phyloP scores from a whole-genome alignment of 2,797 vertebrate species.

The Paramormyrops hopkinsi region DNA sequence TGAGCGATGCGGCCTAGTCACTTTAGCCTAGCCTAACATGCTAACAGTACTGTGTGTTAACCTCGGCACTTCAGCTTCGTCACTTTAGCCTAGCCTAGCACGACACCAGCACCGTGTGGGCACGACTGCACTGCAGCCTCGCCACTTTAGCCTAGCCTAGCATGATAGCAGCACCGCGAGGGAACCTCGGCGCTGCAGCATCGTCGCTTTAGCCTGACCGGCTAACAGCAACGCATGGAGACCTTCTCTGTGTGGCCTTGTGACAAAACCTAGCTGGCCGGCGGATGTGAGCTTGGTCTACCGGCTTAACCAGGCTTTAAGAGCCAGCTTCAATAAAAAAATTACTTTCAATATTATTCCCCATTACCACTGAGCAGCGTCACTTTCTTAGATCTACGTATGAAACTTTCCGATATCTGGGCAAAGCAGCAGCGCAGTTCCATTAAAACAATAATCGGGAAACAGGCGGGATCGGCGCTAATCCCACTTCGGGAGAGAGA shows the following conservation, averaged over 20 bases:
- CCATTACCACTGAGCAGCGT: neutral
- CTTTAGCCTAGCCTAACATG: constrained; percentile 8
- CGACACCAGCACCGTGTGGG: neutral
- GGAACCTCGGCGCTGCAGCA: neutral
- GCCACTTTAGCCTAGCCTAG: neutral
- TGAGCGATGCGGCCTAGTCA: neutral
- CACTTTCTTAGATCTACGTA: neutral
- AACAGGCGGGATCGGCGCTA: neutral
- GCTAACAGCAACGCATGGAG: neutral
- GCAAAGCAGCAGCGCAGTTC: neutral
- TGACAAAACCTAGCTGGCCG: neutral
- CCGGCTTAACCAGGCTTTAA: neutral
- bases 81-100: neutral
- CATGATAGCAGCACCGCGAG: neutral
- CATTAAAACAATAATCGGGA: neutral
- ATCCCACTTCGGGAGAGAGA: neutral
- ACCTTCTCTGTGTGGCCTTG: neutral
- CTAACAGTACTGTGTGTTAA: neutral
- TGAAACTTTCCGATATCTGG: neutral
- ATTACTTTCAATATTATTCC: neutral
- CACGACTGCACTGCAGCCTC: neutral
- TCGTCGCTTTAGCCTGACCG: neutral
- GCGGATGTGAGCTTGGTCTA: neutral
- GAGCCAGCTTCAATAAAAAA: neutral
- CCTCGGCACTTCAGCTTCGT: neutral